Evolutionary conservation across 2,888 invertebrate species (phyloP).

Genomic region (Ochropleura plecta): DNA sequence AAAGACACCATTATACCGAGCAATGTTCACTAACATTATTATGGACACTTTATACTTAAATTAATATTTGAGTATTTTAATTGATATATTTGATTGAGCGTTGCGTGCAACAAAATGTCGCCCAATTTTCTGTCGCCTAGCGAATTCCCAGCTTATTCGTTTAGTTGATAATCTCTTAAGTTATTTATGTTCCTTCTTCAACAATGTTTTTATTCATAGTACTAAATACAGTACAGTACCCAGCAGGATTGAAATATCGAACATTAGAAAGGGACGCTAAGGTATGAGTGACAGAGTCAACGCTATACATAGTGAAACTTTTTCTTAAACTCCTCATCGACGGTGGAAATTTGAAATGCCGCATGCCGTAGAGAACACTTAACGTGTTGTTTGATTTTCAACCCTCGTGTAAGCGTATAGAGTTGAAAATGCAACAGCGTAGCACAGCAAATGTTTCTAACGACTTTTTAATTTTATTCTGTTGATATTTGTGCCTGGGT

Average conservation of each 20-base stretch:
- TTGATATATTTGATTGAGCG: no score
- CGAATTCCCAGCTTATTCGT: not conserved
- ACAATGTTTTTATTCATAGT: conserved; percentile 33
- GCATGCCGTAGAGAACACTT: no score
- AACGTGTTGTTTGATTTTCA: not conserved
- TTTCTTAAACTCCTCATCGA: not conserved
- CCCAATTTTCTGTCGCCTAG: not conserved
- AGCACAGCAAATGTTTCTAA: not conserved
- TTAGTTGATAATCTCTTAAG: conserved; percentile 30
- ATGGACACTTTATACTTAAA: no score
- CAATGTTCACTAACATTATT: no score
- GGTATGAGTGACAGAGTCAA: not conserved
- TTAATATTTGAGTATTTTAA: no score
- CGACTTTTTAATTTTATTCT: not conserved
- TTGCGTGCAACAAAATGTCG: not conserved
- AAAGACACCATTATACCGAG: no score
- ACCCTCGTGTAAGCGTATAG: no score
- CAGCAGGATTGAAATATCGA: not conserved
- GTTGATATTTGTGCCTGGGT: not conserved
- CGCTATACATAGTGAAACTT: not conserved
- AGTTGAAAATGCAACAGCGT: not conserved
- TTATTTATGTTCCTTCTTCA: conserved; percentile 42
- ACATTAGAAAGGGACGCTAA: not conserved
- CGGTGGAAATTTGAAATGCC: not conserved
- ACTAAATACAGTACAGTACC: conserved; percentile 11